phyloP scores from a whole-genome alignment of 37 sponge, comb jelly and placozoan genomes.

The Beroe forskalii region DNA sequence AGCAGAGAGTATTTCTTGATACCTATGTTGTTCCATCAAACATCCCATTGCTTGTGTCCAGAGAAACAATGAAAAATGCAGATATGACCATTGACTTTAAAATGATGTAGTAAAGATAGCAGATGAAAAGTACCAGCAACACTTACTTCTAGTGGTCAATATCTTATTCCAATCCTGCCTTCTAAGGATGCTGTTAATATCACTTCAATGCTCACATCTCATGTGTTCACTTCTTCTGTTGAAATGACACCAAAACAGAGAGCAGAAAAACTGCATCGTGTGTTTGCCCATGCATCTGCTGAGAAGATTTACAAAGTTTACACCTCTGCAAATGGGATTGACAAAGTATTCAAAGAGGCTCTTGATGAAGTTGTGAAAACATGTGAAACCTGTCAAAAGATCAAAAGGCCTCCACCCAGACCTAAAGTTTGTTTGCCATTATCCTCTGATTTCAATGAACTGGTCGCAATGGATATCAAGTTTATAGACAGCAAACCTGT shows the following conservation, averaged over 20 bases:
- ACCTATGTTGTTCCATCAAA: not conserved
- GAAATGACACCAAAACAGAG: not conserved
- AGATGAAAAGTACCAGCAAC: not conserved
- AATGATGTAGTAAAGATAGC: not conserved
- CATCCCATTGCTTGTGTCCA: not conserved
- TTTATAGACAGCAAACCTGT: not conserved
- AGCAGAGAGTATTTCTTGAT: not conserved
- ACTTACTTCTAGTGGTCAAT: not conserved
- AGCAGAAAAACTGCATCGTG: not conserved
- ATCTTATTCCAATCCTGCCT: not conserved
- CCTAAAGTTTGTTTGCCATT: conserved; percentile 11
- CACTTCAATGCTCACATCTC: not conserved
- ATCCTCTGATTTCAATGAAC: not conserved
- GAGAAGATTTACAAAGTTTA: not conserved
- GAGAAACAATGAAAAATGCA: not conserved
- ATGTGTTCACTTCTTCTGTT: not conserved
- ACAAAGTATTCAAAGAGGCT: not conserved
- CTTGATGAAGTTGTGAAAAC: not conserved
- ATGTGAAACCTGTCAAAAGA: not conserved
- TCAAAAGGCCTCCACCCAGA: not conserved
- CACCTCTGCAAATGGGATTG: not conserved
- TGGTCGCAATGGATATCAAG: conserved; percentile 20
- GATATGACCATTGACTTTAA: not conserved
- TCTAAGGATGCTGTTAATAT: no score
- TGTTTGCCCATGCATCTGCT: not conserved